Evolutionary conservation across 1,140 invertebrate species (phyloP).

Genomic region (Mesaphorura yosii): DNA sequence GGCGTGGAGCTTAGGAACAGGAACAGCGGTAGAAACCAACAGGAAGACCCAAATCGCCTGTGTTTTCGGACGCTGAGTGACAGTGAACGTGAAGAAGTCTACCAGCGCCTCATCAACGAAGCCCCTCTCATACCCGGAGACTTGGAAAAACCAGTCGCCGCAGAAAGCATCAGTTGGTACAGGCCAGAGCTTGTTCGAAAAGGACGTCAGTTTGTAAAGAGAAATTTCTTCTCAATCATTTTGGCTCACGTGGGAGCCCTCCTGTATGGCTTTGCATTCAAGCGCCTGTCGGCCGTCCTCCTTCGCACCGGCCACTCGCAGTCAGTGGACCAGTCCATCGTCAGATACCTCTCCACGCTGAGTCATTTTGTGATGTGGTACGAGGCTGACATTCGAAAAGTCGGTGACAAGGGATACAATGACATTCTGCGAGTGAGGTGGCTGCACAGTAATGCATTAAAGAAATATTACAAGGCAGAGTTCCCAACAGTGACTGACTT

Average conservation of each 20-base stretch:
- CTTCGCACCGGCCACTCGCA: slow-evolving; percentile 7
- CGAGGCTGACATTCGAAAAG: background rate
- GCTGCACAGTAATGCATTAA: slow-evolving; percentile 11
- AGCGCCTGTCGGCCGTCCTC: slow-evolving; percentile 14
- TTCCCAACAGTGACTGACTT: background rate
- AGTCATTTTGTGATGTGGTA: slow-evolving; percentile 10
- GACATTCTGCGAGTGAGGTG: slow-evolving; percentile 3
- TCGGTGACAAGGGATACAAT: slow-evolving; percentile 2
- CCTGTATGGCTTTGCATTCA: slow-evolving; percentile 12
- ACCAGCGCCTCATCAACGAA: slow-evolving; percentile 14
- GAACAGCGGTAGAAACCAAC: no score
- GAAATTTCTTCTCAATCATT: slow-evolving; percentile 10
- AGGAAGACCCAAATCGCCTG: no score
- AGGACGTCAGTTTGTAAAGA: slow-evolving; percentile 1
- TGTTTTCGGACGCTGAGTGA: background rate
- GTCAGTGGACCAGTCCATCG: background rate
- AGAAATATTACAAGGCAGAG: background rate
- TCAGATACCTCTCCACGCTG: slow-evolving; percentile 9
- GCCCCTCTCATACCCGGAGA: slow-evolving; percentile 18
- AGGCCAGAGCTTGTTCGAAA: slow-evolving; percentile 8
- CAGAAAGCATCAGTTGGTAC: slow-evolving; percentile 13
- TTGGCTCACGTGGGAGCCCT: slow-evolving; percentile 8
- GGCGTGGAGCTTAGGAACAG: no score
- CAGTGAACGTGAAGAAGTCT: slow-evolving; percentile 10
- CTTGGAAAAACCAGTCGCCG: background rate